Conservation (phyloP, 1,140 invertebrate species). For the Drosophila navojoa region DNA sequence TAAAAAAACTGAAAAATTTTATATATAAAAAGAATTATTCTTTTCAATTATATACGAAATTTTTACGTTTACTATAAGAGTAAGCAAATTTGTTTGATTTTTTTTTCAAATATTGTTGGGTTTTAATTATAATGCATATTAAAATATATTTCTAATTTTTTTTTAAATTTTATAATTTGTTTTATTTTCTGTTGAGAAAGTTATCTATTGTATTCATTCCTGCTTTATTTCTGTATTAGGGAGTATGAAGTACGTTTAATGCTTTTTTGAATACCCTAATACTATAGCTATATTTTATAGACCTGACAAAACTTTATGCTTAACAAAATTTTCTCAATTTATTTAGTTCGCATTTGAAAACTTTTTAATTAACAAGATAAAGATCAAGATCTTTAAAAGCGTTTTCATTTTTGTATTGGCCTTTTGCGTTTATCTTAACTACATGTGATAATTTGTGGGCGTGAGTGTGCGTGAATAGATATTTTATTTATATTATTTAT, state of each 20-base stretch:
- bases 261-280: too few species aligned
- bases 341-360: too few species aligned
- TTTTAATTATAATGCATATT: slow-evolving; percentile 60
- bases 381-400: too few species aligned
- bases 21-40: slow-evolving; percentile 26
- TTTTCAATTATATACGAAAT: slow-evolving; percentile 45
- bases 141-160: slow-evolving; percentile 48
- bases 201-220: not conserved
- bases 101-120: slow-evolving; percentile 68
- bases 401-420: slow-evolving; percentile 2
- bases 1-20: slow-evolving; percentile 43
- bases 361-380: too few species aligned
- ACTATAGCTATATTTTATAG: too few species aligned
- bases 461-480: not conserved
- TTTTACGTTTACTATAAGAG: slow-evolving; percentile 34
- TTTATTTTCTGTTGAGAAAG: slow-evolving; percentile 2
- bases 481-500: slow-evolving; percentile 42
- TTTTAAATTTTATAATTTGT: slow-evolving; percentile 1
- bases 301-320: too few species aligned
- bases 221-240: not conserved
- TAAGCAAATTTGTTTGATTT: slow-evolving; percentile 35
- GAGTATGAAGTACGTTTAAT: too few species aligned
- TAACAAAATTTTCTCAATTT: too few species aligned
- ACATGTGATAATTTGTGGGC: slow-evolving; percentile 26
- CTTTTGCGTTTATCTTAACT: not conserved